phyloP scores from a whole-genome alignment of 2,797 vertebrate genomes.

The Poeciliopsis gracilis region DNA sequence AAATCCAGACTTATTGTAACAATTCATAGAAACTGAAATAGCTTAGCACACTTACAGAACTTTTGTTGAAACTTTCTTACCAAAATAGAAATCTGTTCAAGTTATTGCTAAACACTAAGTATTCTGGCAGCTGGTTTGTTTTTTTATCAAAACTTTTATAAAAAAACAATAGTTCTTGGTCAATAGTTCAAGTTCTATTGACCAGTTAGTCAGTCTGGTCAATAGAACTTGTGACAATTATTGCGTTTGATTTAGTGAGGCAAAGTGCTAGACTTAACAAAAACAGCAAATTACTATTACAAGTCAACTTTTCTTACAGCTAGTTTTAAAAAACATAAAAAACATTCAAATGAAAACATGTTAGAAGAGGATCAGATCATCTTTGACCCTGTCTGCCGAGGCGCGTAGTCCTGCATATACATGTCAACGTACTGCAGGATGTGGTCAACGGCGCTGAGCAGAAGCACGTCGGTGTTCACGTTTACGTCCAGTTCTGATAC shows the following conservation, averaged over 20 bases:
- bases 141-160: background rate
- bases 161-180: too few species aligned
- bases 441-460: constrained; percentile 78
- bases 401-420: constrained; percentile 70
- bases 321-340: background rate
- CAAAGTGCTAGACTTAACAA: background rate
- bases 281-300: background rate
- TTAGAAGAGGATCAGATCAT: background rate
- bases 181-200: too few species aligned
- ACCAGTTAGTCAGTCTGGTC: too few species aligned
- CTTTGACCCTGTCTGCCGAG: background rate
- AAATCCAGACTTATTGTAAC: background rate
- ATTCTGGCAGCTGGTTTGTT: background rate
- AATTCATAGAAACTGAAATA: background rate
- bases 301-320: background rate
- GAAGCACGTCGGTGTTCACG: constrained; percentile 75
- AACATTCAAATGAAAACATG: background rate
- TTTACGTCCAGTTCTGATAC: constrained; percentile 77
- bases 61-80: background rate
- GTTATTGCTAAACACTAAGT: background rate
- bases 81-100: background rate
- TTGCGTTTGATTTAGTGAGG: background rate
- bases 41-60: background rate
- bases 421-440: constrained; percentile 81
- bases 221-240: background rate